Base-by-base conservation (phyloP, 2,888 invertebrate species). In the Harpagoxenus sublaevis region DNA sequence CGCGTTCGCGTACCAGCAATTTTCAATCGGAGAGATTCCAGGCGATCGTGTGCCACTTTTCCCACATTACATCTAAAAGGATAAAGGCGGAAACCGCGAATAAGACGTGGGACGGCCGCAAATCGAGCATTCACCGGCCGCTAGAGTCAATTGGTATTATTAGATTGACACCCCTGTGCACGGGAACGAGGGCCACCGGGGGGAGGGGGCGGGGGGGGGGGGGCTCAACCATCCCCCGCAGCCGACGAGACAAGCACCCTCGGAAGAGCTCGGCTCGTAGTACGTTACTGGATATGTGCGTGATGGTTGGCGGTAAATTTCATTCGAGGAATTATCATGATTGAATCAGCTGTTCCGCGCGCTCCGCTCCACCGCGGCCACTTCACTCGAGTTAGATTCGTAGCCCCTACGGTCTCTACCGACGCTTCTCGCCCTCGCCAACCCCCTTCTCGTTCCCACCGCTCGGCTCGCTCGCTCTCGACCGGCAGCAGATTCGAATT, bases 281-380 rank as follows among this genome's bases (percentile, higher is more conserved):
- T 88, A 90, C 89, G 88, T 86, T 89, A 88, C 91, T 87, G 91
- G 84, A 87, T 93, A 92, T 92, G 92, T 93, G 92, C 92, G 92
- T 92, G 93, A 93, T 93, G 93, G 92, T 92, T 93, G 92, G 92
- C 93, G 93, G 94, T 94, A 95, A 95, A 95, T 95, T 94, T 94
- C 93, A 95, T 95, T 94, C 93, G 92, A 92, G 92, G 94, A 94
- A 95, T 95, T 95, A 95, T 95, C 95, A 94, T 94, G 95, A 95
- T 95, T 93, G 95, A 95, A 95, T 95, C 95, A 93, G 93, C 91
- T 91, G 88, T 93, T 92, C 85, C 90, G 91, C 90, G 90, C 90
- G 90, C 92, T 92, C 90, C 91, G 45, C 84, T 83, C 81, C 82
- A 84, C 87, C 85, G 90, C 82, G 88, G 87, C 90, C 90, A 90